Evolutionary conservation across 2,888 invertebrate genomes (phyloP), one percentile per base, ranked within the genome.

Genomic region (Meloe dianella): DNA sequence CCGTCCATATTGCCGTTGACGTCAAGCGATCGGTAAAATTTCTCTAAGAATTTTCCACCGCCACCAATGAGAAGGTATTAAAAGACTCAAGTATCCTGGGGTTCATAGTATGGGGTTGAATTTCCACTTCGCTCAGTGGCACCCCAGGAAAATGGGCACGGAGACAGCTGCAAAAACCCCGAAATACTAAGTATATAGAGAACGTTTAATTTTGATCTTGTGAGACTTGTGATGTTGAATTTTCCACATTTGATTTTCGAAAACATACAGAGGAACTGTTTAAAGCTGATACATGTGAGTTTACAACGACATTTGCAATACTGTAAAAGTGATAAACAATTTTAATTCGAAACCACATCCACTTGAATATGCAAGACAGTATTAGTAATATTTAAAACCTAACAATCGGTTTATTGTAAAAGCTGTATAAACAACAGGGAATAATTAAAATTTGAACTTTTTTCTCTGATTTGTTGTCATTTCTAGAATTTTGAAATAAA

Each of bases 261-360:
- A 54, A 8, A 47, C 17, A 47, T 47, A 20, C 3, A 22, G 10
- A 47, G 10, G 20, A 10, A 4, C 20, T 47, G 10, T 10, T 3
- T 8, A 47, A 47, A 47, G 54, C 54, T 54, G 14, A 12, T 14
- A 54, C 8, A 24, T 24, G 22, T 22, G 47, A 54, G 2, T 54
- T 54, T 14, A 54, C 54, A 54, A 12, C 54, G 22, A 54, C 24
- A 54, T 20, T 22, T 22, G 20, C 47, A 54, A 24, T 24, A 22
- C 14, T 8, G 22, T 20, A 47, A 47, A 47, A 20, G 47, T 54
- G 24, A 54, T 20, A 22, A 51, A 9, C n/a, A 51, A 24, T 54
- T 41, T 12, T 14, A 54, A 24, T 24, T 12, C 65, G 58, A 65
- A 61, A 61, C 61, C 51, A 56, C 47, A 38, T 47, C 47, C 47